Conservation (phyloP, 1,140 invertebrate genomes). For the Lasaia peninsularis region DNA sequence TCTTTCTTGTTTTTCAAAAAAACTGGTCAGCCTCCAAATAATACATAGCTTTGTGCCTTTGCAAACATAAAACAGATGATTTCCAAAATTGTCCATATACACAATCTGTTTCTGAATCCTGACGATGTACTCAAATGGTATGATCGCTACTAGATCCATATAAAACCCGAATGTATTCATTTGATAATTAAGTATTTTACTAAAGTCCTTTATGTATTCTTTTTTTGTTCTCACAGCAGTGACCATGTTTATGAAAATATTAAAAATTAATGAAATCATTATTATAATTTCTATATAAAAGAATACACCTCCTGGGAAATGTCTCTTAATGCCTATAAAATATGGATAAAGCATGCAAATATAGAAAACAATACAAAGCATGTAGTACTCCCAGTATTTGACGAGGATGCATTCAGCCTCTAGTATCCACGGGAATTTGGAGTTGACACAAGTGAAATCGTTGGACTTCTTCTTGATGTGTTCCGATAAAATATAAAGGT, state of each 20-base stretch:
- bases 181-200: slow-evolving; percentile 51
- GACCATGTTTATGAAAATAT: slow-evolving; percentile 45
- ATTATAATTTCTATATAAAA: slow-evolving; percentile 54
- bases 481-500: slow-evolving; percentile 64
- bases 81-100: slow-evolving; percentile 51
- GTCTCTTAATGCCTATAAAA: slow-evolving; percentile 53
- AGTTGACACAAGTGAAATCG: slow-evolving; percentile 50
- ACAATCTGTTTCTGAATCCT: slow-evolving; percentile 47
- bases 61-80: slow-evolving; percentile 61
- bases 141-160: slow-evolving; percentile 59
- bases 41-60: slow-evolving; percentile 64
- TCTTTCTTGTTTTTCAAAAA: slow-evolving; percentile 59
- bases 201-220: slow-evolving; percentile 50
- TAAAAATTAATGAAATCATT: slow-evolving; percentile 48
- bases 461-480: slow-evolving; percentile 55
- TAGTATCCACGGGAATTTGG: slow-evolving; percentile 60
- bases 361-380: slow-evolving; percentile 51
- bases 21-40: slow-evolving; percentile 60
- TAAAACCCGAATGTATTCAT: slow-evolving; percentile 67
- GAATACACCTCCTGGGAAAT: slow-evolving; percentile 44
- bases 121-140: slow-evolving; percentile 67
- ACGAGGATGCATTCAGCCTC: slow-evolving; percentile 55
- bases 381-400: slow-evolving; percentile 60
- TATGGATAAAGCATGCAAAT: slow-evolving; percentile 59
- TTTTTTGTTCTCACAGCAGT: slow-evolving; percentile 66